Percentiles rank a stretch among this genome's conserved stretches.
These are phyloP conservation scores for Morone saxatilis DNA, from an alignment of 2,113 vertebrate species.

Conservation along the genomic window DNA sequence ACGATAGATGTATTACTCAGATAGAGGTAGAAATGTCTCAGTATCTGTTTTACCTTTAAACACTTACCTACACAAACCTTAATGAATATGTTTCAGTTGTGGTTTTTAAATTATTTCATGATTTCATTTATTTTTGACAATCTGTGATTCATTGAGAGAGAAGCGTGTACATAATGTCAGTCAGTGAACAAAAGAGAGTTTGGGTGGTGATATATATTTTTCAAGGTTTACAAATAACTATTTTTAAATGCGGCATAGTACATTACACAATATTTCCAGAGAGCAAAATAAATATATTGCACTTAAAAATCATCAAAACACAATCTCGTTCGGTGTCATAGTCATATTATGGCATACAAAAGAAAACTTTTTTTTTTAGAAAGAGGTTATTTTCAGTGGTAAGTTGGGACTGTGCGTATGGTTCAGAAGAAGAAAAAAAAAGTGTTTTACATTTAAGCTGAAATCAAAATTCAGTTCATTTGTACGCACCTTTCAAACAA, in stretches of 20 bases:
- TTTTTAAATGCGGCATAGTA: slow-evolving; percentile 90
- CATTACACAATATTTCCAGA: slow-evolving; percentile 93
- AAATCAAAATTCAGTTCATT: slow-evolving; percentile 5
- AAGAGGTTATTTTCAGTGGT: slow-evolving; percentile 61
- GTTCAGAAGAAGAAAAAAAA: slow-evolving; percentile 31
- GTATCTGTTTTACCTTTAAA: no score
- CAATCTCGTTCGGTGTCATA: slow-evolving; percentile 83
- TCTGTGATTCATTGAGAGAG: slow-evolving; percentile 20
- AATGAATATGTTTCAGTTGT: slow-evolving; percentile 12
- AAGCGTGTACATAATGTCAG: slow-evolving; percentile 12
- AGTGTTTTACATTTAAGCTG: slow-evolving; percentile 39
- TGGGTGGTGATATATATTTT: slow-evolving; percentile 88
- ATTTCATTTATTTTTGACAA: slow-evolving; percentile 35
- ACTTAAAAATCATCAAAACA: slow-evolving; percentile 92
- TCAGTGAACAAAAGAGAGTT: slow-evolving; percentile 39
- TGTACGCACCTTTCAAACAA: not conserved
- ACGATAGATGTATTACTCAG: no score
- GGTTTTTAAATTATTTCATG: not conserved
- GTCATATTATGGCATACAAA: slow-evolving; percentile 81
- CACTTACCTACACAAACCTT: not conserved
- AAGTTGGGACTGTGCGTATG: slow-evolving; percentile 80
- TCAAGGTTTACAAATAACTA: slow-evolving; percentile 96
- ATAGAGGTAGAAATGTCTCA: no score
- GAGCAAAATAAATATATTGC: slow-evolving; percentile 99
- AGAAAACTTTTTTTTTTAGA: slow-evolving; percentile 15